Percentiles rank a stretch among this genome's conserved stretches.
Evolutionary conservation across 2,797 vertebrate species (phyloP).

Genomic region (Lacerta viridis): DNA sequence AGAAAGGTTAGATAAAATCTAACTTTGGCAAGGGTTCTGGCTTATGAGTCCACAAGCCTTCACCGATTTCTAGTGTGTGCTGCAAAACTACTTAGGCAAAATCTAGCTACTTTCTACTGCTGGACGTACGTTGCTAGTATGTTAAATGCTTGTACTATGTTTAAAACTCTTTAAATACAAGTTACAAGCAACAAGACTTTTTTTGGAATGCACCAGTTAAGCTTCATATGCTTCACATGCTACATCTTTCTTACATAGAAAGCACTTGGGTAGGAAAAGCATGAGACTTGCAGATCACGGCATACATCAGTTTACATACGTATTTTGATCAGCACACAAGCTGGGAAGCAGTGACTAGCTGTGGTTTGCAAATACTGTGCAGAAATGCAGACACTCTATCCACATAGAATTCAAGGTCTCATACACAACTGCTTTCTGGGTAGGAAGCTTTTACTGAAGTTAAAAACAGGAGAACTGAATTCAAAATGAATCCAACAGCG

Average conservation of each 20-base stretch:
- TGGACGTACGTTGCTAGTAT: neutral
- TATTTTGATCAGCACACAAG: neutral
- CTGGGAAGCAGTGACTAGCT: neutral
- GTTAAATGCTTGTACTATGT: neutral
- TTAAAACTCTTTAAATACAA: neutral
- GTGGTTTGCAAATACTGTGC: neutral
- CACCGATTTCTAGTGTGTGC: neutral
- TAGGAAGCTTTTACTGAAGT: neutral
- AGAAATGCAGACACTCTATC: neutral
- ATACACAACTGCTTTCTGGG: neutral
- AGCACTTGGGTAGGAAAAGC: neutral
- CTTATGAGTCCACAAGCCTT: constrained; percentile 36
- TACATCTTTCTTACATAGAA: neutral
- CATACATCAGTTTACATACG: neutral
- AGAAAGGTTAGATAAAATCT: constrained; percentile 50
- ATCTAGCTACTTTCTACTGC: neutral
- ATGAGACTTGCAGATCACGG: neutral
- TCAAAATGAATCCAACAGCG: neutral
- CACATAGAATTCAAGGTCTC: neutral
- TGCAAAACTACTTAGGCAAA: neutral
- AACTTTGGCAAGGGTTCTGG: constrained; percentile 61
- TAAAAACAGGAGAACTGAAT: neutral
- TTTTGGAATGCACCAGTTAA: neutral
- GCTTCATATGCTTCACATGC: neutral
- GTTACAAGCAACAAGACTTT: neutral